Conservation (phyloP, 2,888 invertebrate genomes). For the Aleiodes testaceus region DNA sequence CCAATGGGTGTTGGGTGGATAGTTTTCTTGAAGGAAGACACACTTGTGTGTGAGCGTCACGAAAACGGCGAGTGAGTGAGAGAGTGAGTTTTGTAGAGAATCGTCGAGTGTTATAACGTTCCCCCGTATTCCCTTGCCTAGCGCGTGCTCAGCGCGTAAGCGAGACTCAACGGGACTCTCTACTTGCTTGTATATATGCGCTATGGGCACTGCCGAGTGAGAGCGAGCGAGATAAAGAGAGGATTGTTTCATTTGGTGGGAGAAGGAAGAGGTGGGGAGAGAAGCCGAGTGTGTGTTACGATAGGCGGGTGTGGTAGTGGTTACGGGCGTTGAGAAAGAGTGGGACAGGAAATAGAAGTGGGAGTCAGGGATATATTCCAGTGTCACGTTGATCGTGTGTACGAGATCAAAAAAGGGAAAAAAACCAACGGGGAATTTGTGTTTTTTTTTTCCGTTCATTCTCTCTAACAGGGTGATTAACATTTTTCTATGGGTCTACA, state of each 20-base stretch:
- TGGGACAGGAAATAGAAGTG: not conserved
- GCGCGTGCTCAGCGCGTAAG: constrained; percentile 49
- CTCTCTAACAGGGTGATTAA: not conserved
- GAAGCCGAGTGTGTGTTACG: not conserved
- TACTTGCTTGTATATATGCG: not conserved
- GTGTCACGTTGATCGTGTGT: constrained; percentile 23
- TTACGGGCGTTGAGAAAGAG: constrained; percentile 38
- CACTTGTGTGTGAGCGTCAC: constrained; percentile 43
- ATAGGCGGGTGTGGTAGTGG: constrained; percentile 36
- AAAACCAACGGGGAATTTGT: too few species aligned
- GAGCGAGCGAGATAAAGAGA: constrained; percentile 41
- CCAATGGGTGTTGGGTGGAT: constrained; percentile 2
- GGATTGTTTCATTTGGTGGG: constrained; percentile 58
- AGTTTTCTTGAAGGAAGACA: constrained; percentile 31
- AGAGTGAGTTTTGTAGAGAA: constrained; percentile 42
- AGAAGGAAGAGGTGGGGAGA: not conserved
- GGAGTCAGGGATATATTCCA: constrained; percentile 6
- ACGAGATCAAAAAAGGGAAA: not conserved
- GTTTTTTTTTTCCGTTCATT: not conserved
- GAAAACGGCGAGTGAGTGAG: constrained; percentile 49
- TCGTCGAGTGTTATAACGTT: constrained; percentile 46
- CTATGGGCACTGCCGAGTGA: constrained; percentile 51
- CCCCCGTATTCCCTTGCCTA: constrained; percentile 53
- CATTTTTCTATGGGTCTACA: not conserved
- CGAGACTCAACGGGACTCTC: constrained; percentile 39